Evolutionary conservation across 2,113 vertebrate genomes (phyloP), one percentile per base, ranked within the genome.

Genomic region (Geococcyx californianus): DNA sequence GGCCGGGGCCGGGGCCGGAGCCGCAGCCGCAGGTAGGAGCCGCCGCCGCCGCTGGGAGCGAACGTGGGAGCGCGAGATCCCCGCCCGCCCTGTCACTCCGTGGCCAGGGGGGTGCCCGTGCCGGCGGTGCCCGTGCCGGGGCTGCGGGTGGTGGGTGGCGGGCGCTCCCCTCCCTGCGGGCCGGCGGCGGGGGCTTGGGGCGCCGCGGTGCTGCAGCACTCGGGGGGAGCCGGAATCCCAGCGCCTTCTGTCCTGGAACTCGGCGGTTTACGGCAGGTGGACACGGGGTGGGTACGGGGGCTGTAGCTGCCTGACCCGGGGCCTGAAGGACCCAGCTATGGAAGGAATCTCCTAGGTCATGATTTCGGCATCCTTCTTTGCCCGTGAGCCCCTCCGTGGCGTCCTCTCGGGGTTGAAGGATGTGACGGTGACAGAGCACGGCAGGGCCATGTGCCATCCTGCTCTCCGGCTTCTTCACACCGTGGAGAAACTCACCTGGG

Each of bases 281-380:
- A 1, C 10, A 2, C 21, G 3, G 59, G 33, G 26, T 6, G 1
- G 73, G 2, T 9, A 1, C 11, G 40, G 2, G 10, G 7, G 4
- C 23, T 15, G 1, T 13, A 77, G 87, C 64, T 18, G n/a, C 75
- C 14, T 6, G 63, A 3, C 5, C 58, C 56, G 1, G 26, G 58
- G 68, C 55, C 69, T 26, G 42, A 2, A 16, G 63, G n/a, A 56
- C 3, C 9, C 16, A 0, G 84, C 29, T 29, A 1, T 6, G 68
- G 51, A 14, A 3, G 36, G 11, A 49, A 34, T 51, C 16, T 19
- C 25, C 29, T 8, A 9, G 64, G 40, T 64, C 6, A 0, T 2
- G 49, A 1, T 54, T n/a, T 55, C 10, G 15, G 63, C 33, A 3
- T 52, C 36, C 3, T 13, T 38, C 55, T 40, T 28, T 2, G 2